phyloP scores from a whole-genome alignment of 2,797 vertebrate species.

The Pitangus sulphuratus region DNA sequence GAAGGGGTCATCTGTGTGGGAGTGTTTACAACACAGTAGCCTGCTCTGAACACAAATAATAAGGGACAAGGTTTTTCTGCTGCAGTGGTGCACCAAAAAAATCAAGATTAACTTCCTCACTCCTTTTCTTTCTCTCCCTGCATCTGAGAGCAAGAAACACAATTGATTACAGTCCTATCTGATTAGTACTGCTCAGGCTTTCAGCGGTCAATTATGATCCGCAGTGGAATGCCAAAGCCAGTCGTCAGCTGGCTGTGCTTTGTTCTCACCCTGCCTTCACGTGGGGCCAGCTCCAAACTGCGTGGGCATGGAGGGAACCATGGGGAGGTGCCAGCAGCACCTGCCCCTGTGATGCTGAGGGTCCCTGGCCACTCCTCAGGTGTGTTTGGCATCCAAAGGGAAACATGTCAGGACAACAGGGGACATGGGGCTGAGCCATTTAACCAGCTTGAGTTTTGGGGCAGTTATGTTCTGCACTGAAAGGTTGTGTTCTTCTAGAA shows the following conservation, averaged over 20 bases:
- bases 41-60: neutral
- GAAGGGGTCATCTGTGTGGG: neutral
- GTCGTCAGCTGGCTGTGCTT: neutral
- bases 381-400: neutral
- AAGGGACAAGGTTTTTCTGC: neutral
- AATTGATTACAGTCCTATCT: conserved; percentile 51
- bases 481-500: neutral
- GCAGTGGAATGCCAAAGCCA: neutral
- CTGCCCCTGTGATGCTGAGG: neutral
- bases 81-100: neutral
- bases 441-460: neutral
- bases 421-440: neutral
- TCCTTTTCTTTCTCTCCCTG: neutral
- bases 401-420: neutral
- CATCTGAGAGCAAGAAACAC: neutral
- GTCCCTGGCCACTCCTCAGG: neutral
- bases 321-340: neutral
- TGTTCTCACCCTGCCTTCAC: neutral
- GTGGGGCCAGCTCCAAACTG: neutral
- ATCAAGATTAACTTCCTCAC: neutral
- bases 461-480: neutral
- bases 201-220: conserved; percentile 63
- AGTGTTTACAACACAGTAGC: neutral
- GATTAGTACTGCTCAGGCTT: conserved; percentile 51
- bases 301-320: neutral